Conservation (phyloP, 2,113 vertebrate species). For the Cathartes aura region DNA sequence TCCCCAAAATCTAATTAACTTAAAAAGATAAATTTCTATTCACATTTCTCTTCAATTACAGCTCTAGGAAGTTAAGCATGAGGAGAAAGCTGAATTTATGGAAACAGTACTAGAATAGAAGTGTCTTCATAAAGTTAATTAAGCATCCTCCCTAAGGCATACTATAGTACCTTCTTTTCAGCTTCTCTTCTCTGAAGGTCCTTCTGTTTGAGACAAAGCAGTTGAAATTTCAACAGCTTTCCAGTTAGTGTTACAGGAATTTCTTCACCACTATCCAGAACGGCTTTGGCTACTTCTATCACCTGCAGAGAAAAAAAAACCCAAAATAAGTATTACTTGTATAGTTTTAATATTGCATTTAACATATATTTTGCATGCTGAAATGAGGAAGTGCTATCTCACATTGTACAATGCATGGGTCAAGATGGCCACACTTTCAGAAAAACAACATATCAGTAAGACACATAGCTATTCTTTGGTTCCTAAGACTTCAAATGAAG, state of each 20-base stretch:
- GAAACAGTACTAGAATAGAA: neutral
- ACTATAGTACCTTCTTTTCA: constrained; percentile 76
- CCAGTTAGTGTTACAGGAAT: constrained; percentile 84
- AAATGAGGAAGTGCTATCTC: neutral
- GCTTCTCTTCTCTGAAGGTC: constrained; percentile 79
- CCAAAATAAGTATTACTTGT: neutral
- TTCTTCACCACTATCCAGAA: constrained; percentile 81
- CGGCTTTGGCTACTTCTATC: constrained; percentile 76
- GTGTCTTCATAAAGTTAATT: neutral
- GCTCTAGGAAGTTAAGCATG: neutral
- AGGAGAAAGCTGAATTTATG: neutral
- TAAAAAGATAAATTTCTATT: neutral
- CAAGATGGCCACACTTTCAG: neutral
- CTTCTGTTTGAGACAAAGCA: constrained; percentile 83
- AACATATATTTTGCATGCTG: neutral
- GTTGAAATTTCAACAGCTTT: constrained; percentile 90
- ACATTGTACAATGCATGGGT: neutral
- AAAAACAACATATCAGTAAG: neutral
- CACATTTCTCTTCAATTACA: neutral
- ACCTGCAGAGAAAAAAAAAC: constrained; percentile 73
- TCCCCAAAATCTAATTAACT: neutral
- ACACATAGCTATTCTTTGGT: neutral
- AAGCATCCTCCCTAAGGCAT: neutral
- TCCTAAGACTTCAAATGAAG: neutral
- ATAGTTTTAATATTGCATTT: neutral